These are phyloP conservation scores for Coelinius sp. DNA, from an alignment of 2,888 invertebrate genomes.

Conservation along the genomic window DNA sequence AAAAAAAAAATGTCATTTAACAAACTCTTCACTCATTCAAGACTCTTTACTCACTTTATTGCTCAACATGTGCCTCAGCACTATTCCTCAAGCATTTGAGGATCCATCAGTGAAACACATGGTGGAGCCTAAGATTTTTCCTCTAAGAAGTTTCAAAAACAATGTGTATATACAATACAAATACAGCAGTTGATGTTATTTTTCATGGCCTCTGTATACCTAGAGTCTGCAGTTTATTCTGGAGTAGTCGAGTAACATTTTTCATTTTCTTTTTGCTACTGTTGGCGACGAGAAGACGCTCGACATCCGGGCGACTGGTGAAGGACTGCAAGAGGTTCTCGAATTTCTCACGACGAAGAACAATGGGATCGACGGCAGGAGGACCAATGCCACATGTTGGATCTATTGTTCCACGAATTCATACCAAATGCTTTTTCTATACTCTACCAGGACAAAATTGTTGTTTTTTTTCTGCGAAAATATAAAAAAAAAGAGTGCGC, in stretches of 20 bases:
- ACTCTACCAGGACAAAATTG: background rate
- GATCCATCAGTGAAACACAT: slow-evolving; percentile 45
- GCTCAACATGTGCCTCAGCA: slow-evolving; percentile 25
- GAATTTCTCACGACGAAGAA: slow-evolving; percentile 21
- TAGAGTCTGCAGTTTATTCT: slow-evolving; percentile 12
- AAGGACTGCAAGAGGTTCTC: slow-evolving; percentile 34
- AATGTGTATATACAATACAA: slow-evolving; percentile 10
- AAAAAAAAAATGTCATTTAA: no score
- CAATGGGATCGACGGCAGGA: background rate
- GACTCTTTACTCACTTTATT: slow-evolving; percentile 25
- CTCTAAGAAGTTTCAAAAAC: slow-evolving; percentile 8
- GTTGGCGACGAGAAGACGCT: background rate
- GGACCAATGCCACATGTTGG: background rate
- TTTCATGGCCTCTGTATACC: slow-evolving; percentile 29
- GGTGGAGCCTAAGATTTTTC: slow-evolving; percentile 47
- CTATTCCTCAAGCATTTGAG: slow-evolving; percentile 35
- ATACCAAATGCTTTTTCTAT: background rate
- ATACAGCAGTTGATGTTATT: background rate
- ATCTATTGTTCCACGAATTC: background rate
- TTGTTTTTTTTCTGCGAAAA: background rate
- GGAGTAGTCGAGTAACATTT: background rate
- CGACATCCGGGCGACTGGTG: slow-evolving; percentile 13
- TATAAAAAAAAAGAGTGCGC: background rate
- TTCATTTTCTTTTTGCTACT: background rate
- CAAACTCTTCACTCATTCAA: no score